Evolutionary conservation across 2,888 invertebrate genomes (phyloP), one percentile per base, ranked within the genome.

Genomic region (Lochmaea capreae): DNA sequence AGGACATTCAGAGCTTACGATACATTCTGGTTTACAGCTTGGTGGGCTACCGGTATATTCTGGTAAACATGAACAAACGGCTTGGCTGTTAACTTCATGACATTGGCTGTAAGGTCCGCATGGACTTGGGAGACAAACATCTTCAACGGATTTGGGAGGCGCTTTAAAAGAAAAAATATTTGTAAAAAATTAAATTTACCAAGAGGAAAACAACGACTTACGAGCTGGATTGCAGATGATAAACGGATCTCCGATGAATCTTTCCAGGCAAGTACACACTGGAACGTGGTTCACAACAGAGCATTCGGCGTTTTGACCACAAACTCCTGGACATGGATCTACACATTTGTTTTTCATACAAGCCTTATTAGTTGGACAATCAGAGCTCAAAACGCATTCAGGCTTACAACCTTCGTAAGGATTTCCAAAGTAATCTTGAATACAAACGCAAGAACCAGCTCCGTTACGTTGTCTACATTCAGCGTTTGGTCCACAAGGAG

Each of bases 401-500:
- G 96, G 96, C 78, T 95, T 90, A 83, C 96, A 95, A 59, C 93
- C 93, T 86, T 94, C 94, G 82, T 95, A 95, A 4, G 96, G 95
- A 87, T 95, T 95, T 71, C 96, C 96, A 84, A 92, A 92, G 84
- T 95, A 95, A 80, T 94, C 94, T 82, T 92, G 91, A 76, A 95
- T 91, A 82, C 95, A 96, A 57, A 91, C 91, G 84, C 95, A 96
- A 68, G 94, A 91, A 26, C 95, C 95, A 42, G 93, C 94, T 52
- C 93, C 94, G 81, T 94, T 93, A 76, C 92, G 90, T 85, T 93
- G 91, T 81, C 90, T 92, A 86, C 95, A 93, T 83, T 94, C 88
- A 2, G 96, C 95, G 85, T 96, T 97, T 1, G 93, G 88, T 52
- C 96, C 97, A 84, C 97, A 97, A 1, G 96, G 96, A 46, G 95